phyloP scores from a whole-genome alignment of 53 echinoderm and acorn worm species.

The Hippasteria phrygiana region DNA sequence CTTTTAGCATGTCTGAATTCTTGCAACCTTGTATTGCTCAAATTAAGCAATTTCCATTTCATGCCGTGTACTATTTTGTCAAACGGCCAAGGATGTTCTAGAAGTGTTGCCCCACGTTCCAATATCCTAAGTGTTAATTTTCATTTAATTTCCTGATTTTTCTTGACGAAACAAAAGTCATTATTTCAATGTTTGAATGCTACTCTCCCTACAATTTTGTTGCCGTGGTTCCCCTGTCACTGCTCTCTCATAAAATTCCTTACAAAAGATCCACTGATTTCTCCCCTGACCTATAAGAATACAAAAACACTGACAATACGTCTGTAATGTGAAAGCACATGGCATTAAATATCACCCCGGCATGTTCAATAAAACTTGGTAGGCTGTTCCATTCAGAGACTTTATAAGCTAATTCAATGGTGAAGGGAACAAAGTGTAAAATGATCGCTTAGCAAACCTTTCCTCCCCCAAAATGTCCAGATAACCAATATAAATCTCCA shows the following conservation, averaged over 20 bases:
- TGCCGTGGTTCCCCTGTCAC: background rate
- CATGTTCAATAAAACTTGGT: background rate
- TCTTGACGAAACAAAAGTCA: background rate
- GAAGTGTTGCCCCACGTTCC: too few species aligned
- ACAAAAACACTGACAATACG: too few species aligned
- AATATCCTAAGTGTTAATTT: too few species aligned
- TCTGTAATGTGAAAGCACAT: too few species aligned
- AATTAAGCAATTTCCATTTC: background rate
- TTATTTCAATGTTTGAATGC: background rate
- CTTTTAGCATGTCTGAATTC: too few species aligned
- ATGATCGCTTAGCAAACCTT: slow-evolving; percentile 2
- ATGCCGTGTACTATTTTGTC: too few species aligned
- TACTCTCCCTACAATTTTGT: background rate
- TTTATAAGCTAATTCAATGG: background rate
- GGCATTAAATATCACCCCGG: too few species aligned
- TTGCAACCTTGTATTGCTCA: background rate
- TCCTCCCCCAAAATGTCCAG: background rate
- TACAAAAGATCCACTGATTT: too few species aligned
- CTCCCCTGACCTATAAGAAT: too few species aligned
- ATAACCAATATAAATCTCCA: background rate
- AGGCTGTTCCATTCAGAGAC: background rate
- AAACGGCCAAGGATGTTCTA: too few species aligned
- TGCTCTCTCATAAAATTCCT: too few species aligned
- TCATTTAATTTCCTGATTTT: too few species aligned
- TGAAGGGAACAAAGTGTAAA: background rate